Evolutionary conservation across 2,797 vertebrate species (phyloP), one percentile per base, ranked within the genome.

Genomic region (Melanotaenia maccullochi): DNA sequence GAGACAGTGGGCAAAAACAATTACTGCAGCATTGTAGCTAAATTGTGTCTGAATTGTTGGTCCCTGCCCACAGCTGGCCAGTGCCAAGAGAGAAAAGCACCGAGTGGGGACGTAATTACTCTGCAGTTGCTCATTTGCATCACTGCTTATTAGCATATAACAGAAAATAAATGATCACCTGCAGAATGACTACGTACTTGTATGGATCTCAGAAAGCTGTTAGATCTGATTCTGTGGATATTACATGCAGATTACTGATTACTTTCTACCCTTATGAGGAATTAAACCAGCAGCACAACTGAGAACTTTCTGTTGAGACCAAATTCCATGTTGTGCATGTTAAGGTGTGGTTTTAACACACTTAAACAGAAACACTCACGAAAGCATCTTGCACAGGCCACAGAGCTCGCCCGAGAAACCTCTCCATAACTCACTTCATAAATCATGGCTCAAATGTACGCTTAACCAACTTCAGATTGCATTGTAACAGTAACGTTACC

Each of bases 1-100:
- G 89, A 92, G 91, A 90, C 86, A 79, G 92, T 91, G 93, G 90
- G 91, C 89, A 90, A 89, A 90, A 92, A 91, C 90, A 92, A 93
- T 93, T 94, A 94, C 88, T 75, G 80, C 88, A 68, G 90, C 89
- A 90, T 93, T 93, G 93, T 91, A 86, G 89, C 89, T 91, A 89
- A 93, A 94, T 92, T 92, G 90, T 85, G 79, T 88, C 79, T 89
- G 90, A 93, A 92, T 93, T 91, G 92, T 90, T 90, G 24, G 85
- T 90, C 86, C 87, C 89, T 88, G 89, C 90, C 92, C 87, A 87
- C 90, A 82, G 63, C 54, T 74, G 74, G 85, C 81, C 71, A 42
- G 68, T 90, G 84, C 84, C 90, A 89, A 51, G 51, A 84, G 73
- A 84, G 82, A 84, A 66, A 81, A 61, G 73, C 79, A 76, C 22